Evolutionary conservation across 2,888 invertebrate genomes (phyloP), one percentile per base, ranked within the genome.

Genomic region (Hypsopygia costalis): DNA sequence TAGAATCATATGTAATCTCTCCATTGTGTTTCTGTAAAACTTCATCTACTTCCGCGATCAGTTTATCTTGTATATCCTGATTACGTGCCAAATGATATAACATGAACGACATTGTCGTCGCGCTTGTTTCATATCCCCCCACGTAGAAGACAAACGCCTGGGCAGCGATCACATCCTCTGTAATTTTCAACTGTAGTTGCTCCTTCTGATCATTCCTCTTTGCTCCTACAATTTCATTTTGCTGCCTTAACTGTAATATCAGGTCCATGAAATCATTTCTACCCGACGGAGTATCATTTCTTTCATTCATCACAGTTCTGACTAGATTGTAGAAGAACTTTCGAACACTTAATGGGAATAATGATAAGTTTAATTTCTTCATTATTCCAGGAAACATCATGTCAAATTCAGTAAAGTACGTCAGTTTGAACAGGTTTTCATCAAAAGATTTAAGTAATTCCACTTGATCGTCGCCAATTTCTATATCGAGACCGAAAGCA

Each of bases 71-170:
- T 0, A 86, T 47, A 0, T 78, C 59, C 7, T 64, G 73, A 48
- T 86, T 68, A 1, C 54, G 33, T 1, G 85, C 81, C 8, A 88
- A 44, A 44, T 77, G 61, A 41, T 78, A 77, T 5, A 79, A 44
- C 25, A 74, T 46, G 33, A 70, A 82, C 0, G 74, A 44, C 48
- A 86, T 62, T 0, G 81, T 74, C 0, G 80, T 73, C 0, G 88
- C 76, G 29, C 75, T 79, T 1, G 87, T 86, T 47, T 87, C 88
- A 47, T 78, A 88, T 0, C 88, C 88, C 6, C 73, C 89, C 1
- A 65, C 58, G 41, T 81, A 86, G 50, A 89, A 86, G 9, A 83
- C 58, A 48, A 83, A 79, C 1, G 76, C 75, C 50, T 88, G 83
- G 0, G 83, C 77, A 1, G 69, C 66, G 11, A 82, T 73, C 0